Conservation (phyloP, 2,113 vertebrate species). For the Crotalus tigris region DNA sequence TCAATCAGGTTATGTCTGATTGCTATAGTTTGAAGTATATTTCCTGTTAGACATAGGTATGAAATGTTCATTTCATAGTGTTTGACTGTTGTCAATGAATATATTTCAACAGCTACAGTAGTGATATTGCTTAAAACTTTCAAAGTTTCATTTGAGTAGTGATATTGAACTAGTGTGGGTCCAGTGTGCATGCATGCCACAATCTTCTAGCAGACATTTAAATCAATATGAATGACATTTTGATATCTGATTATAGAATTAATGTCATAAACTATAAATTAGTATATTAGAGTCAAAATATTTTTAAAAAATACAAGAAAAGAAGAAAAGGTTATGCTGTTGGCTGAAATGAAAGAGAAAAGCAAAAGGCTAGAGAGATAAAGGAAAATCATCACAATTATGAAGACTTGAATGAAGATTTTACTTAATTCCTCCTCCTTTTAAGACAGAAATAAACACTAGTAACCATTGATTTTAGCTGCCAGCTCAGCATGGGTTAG, state of each 20-base stretch:
- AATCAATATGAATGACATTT: neutral
- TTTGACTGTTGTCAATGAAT: neutral
- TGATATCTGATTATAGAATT: neutral
- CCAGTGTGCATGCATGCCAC: neutral
- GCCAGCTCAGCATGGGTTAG: neutral
- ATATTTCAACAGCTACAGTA: neutral
- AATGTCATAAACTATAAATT: slow-evolving; percentile 23
- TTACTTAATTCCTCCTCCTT: neutral
- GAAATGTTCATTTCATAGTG: neutral
- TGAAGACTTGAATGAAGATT: neutral
- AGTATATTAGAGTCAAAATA: neutral
- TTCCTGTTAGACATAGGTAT: neutral
- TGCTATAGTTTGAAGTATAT: neutral
- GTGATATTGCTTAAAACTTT: neutral
- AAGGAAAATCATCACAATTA: neutral
- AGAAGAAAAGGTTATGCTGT: neutral
- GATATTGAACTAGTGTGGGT: neutral
- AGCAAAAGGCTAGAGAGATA: neutral
- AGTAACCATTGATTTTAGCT: neutral
- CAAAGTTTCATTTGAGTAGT: neutral
- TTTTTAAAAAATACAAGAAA: neutral
- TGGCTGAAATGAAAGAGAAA: neutral
- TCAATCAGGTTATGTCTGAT: neutral
- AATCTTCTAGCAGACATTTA: neutral
- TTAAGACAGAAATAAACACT: neutral